Base-by-base conservation (phyloP, 2,113 vertebrate genomes). In the Lanius ludovicianus region DNA sequence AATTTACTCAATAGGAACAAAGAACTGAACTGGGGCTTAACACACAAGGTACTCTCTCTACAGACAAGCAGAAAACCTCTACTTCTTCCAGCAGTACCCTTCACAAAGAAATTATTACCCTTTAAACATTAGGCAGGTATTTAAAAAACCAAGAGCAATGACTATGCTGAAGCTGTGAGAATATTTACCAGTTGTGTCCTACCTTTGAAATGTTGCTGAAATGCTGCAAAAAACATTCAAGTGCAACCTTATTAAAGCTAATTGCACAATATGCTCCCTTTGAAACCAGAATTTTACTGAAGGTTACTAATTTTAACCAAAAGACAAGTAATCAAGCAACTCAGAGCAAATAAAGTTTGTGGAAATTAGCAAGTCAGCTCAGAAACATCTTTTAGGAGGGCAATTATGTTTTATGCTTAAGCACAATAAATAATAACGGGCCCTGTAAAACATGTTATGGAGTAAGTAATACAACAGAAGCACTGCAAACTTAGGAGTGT, bases 401-500 rank as follows among this genome's bases (percentile, higher is more conserved):
- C 86, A 97, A 94, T 96, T 94, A 95, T 17, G 77, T 88, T 97
- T 97, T 97, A 79, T 85, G 82, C 89, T 97, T 91, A 74, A 94
- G 75, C 84, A 97, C 84, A 73, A 83, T 94, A 97, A 97, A 95
- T 96, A 95, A 92, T 83, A 89, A 81, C 42, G 5, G 81, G 57
- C 84, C 53, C 68, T 86, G 84, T 97, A 98, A 97, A 98, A 97
- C 33, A 31, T 59, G 46, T 56, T 78, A 46, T 1, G 87, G 82
- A 68, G 76, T 96, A 97, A 68, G 80, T 95, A 97, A 93, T 76
- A 59, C 0, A 27, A 97, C 89, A 97, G 94, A 77, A 91, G 69
- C 78, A 80, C 25, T 23, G 71, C 77, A 93, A 87, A 92, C 55
- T 39, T 63, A 50, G 15, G 47, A 96, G 79, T 42, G 71, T 73